These are phyloP conservation scores for Parazoanthus atlanticus DNA, from an alignment of 92 coral and sea anemone species.

Conservation along the genomic window DNA sequence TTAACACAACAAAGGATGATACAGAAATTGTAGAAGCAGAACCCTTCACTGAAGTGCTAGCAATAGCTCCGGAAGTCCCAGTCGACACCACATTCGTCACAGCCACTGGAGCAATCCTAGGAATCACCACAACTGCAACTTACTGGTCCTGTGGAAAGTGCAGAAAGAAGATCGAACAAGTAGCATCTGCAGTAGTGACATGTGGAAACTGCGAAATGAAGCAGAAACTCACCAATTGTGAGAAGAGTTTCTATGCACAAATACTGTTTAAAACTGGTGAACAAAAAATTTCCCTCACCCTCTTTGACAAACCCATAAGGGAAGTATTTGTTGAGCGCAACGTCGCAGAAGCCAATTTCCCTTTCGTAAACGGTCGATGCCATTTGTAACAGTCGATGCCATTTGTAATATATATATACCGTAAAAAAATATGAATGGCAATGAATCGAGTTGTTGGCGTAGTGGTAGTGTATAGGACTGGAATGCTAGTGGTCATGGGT, in stretches of 20 bases:
- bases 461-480: too few relatives aligned
- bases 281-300: slow-evolving; percentile 11
- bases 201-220: neutral
- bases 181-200: neutral
- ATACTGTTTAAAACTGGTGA: slow-evolving; percentile 4
- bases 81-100: neutral
- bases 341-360: too few relatives aligned
- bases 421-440: too few relatives aligned
- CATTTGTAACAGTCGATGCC: too few relatives aligned
- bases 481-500: too few relatives aligned
- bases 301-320: slow-evolving; percentile 19
- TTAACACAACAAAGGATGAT: slow-evolving; percentile 2
- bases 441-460: too few relatives aligned
- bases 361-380: too few relatives aligned
- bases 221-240: neutral
- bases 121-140: neutral
- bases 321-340: neutral
- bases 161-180: neutral
- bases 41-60: neutral
- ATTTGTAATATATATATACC: too few relatives aligned
- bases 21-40: neutral
- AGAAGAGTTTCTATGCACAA: slow-evolving; percentile 12
- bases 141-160: neutral
- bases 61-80: neutral
- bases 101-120: neutral